These are phyloP conservation scores for Empidonax traillii DNA, from an alignment of 2,113 vertebrate species.

Conservation along the genomic window DNA sequence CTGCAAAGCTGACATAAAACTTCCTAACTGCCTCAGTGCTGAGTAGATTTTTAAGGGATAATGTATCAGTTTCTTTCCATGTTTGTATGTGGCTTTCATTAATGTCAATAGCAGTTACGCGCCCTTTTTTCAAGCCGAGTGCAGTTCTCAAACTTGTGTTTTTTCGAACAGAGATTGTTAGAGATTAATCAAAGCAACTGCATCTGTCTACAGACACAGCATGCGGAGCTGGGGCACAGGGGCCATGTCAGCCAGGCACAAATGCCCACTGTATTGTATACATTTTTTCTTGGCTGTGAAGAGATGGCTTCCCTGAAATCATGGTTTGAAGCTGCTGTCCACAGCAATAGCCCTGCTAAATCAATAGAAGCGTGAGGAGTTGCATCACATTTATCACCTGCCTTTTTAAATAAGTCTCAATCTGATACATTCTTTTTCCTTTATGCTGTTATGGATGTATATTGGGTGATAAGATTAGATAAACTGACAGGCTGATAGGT, in stretches of 20 bases:
- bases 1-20: conserved; percentile 58
- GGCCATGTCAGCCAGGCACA: not conserved
- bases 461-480: conserved; percentile 24
- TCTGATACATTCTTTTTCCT: conserved; percentile 2
- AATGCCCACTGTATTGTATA: rapidly evolving
- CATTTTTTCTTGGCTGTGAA: not conserved
- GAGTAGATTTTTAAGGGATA: conserved; percentile 38
- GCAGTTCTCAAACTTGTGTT: not conserved
- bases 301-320: not conserved
- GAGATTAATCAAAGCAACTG: not conserved
- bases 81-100: not conserved
- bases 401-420: conserved; percentile 17
- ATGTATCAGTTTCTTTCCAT: conserved; percentile 10
- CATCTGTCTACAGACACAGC: not conserved
- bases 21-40: conserved; percentile 21
- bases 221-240: not conserved
- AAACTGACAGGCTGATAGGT: conserved; percentile 29
- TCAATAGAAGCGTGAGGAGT: not conserved
- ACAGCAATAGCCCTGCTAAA: not conserved
- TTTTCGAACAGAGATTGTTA: not conserved
- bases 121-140: not conserved
- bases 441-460: not conserved
- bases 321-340: not conserved
- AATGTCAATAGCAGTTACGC: not conserved
- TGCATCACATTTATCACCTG: not conserved